Conservation (phyloP, 1,140 invertebrate species). For the Tetramorium alpestre region DNA sequence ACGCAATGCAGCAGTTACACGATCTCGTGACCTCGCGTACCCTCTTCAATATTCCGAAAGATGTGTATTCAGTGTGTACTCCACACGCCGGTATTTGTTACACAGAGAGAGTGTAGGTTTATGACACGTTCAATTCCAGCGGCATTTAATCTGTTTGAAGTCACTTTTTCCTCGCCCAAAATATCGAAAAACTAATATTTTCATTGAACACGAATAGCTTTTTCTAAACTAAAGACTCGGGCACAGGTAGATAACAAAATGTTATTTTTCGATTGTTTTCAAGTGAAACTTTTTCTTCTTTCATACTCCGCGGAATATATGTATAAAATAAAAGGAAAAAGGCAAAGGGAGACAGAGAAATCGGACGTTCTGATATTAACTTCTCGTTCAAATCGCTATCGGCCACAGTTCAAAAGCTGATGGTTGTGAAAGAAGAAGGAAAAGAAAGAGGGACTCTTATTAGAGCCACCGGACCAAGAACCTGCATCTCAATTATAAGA, state of each 20-base stretch:
- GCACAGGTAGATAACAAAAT: neutral
- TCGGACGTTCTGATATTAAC: slow-evolving; percentile 30
- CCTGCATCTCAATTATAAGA: neutral
- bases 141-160: neutral
- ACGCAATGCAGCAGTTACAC: slow-evolving; percentile 10
- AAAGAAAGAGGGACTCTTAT: slow-evolving; percentile 3
- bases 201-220: neutral
- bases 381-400: neutral
- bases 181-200: neutral
- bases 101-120: neutral
- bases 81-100: neutral
- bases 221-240: neutral
- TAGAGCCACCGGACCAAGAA: neutral
- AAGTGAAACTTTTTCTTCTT: neutral
- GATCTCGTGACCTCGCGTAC: neutral
- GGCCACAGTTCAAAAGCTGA: neutral
- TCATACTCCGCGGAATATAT: neutral
- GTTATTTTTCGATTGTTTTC: neutral
- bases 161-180: neutral
- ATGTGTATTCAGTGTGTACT: neutral
- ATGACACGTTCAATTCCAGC: neutral
- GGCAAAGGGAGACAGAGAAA: neutral
- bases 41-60: neutral
- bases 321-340: neutral
- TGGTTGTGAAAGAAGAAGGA: neutral